Evolutionary conservation across 2,113 vertebrate species (phyloP).

Genomic region (Neoarius graeffei): DNA sequence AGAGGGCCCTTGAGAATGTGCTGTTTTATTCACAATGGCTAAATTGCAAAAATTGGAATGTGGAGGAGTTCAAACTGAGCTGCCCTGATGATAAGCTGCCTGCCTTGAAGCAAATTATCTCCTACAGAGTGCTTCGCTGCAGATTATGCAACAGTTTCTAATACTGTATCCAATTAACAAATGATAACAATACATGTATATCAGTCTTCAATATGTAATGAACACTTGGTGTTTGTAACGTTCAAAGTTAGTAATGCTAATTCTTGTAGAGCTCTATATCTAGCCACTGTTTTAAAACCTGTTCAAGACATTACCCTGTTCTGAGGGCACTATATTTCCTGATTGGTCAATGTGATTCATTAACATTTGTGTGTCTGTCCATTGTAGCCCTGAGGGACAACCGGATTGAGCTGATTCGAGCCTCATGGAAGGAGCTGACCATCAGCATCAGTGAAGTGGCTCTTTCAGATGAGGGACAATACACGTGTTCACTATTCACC

Average conservation of each 20-base stretch:
- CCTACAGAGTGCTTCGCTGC: constrained; percentile 4
- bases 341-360: not conserved
- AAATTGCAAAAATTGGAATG: constrained; percentile 24
- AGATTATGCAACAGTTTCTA: constrained; percentile 16
- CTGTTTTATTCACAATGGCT: constrained; percentile 25
- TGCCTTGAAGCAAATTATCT: not conserved
- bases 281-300: not conserved
- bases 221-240: not conserved
- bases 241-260: not conserved
- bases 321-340: not conserved
- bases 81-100: constrained; percentile 6
- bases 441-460: constrained; percentile 92
- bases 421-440: constrained; percentile 92
- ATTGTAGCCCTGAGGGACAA: constrained; percentile 90
- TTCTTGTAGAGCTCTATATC: not conserved
- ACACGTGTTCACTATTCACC: constrained; percentile 98
- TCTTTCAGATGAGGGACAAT: constrained; percentile 93
- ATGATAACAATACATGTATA: not conserved
- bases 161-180: constrained; percentile 1
- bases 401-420: constrained; percentile 92
- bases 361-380: not conserved
- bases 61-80: constrained; percentile 12
- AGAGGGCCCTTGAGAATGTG: constrained; percentile 15
- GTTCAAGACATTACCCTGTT: not conserved
- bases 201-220: not conserved